Evolutionary conservation across 1,140 invertebrate genomes (phyloP).

Genomic region (Pomacea maculata): DNA sequence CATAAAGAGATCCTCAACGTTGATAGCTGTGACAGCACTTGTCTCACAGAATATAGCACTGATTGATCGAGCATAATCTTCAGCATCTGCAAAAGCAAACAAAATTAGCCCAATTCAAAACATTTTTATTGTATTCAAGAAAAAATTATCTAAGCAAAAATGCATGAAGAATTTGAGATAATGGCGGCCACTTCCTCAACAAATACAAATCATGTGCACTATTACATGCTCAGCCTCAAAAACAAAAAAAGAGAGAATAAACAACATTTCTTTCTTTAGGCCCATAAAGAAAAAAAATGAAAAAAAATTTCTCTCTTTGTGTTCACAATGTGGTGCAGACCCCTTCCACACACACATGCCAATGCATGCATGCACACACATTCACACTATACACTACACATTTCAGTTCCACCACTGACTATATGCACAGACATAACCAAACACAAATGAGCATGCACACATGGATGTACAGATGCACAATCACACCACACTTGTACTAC

Average conservation of each 20-base stretch:
- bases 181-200: neutral
- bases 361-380: neutral
- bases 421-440: neutral
- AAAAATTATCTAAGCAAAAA: too few species aligned
- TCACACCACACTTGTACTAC: neutral
- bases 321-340: too few species aligned
- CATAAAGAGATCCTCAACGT: constrained; percentile 98
- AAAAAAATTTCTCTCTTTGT: too few species aligned
- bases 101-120: neutral
- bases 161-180: neutral
- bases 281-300: neutral
- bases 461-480: constrained; percentile 7
- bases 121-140: too few species aligned
- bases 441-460: constrained; percentile 26
- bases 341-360: too few species aligned
- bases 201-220: neutral
- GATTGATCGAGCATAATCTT: constrained; percentile 97
- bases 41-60: constrained; percentile 99
- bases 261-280: neutral
- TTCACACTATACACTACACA: neutral
- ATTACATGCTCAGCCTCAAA: neutral
- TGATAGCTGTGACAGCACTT: constrained; percentile 98
- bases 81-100: constrained; percentile 77
- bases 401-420: neutral
- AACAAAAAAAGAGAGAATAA: neutral